Base-by-base conservation (phyloP, 1,140 invertebrate species). In the Psilanteris sp. region DNA sequence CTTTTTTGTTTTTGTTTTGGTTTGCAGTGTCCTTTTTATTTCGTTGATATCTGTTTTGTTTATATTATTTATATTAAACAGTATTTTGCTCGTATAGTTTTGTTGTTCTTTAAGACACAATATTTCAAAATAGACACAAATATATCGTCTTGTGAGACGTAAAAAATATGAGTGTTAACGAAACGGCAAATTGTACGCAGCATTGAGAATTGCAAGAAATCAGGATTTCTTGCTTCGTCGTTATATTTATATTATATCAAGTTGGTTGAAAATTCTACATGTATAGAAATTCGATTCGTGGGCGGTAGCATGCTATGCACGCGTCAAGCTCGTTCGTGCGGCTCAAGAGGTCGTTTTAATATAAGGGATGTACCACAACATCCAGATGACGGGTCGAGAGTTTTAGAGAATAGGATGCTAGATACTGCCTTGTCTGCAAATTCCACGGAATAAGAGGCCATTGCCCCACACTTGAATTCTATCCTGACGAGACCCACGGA, bases 321-420 rank as follows among this genome's bases (percentile, higher is more conserved):
- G 73, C 66, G 50, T 64, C 72, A 44, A 41, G 57, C 57, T 70
- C 66, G 73, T 70, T 76, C 72, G 72, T 68, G 72, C 50, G 64
- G 72, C 36, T 76, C 64, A 76, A 70, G 64, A 76, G 72, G 72
- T 70, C 72, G 70, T 78, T 78, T 78, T 78, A 78, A 73, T 78
- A 73, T 73, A 78, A 73, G 76, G 76, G 76, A 61, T 31, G 68
- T 52, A 18, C 50, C 62, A 31, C 64, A 73, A 46, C 64, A 66
- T 11, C 43, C 54, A 43, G 41, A 64, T 59, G 67, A 57, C 59
- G 74, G 62, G 32, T 20, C n/a, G n/a, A n/a, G 31, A 46, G 50
- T 59, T 57, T 46, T 22, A 39, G 26, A 32, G 67, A 59, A 46
- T 71, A 62, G 18, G 62, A 55, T 34, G 50, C 48, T 61, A 66